These are phyloP conservation scores for Pollenia griseotomentosa DNA, from an alignment of 2,888 invertebrate genomes.

Conservation along the genomic window DNA sequence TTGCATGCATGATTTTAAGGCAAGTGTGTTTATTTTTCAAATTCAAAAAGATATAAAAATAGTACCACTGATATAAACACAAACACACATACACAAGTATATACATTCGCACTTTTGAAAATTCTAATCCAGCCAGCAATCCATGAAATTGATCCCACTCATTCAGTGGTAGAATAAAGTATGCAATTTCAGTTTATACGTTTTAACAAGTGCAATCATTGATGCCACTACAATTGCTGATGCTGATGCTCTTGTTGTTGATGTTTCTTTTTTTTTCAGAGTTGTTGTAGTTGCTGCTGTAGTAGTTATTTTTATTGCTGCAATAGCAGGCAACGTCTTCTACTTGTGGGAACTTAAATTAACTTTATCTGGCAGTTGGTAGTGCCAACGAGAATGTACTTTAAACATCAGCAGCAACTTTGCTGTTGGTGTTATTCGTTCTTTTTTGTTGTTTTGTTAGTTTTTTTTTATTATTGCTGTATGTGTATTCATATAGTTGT, in stretches of 20 bases:
- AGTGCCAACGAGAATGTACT: constrained; percentile 51
- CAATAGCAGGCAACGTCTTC: constrained; percentile 63
- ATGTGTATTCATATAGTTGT: not conserved
- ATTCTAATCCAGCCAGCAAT: constrained; percentile 64
- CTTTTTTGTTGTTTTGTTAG: not conserved
- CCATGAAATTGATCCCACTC: constrained; percentile 71
- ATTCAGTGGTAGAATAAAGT: constrained; percentile 57
- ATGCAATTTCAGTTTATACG: constrained; percentile 66
- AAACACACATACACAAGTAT: not conserved
- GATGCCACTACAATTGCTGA: constrained; percentile 59
- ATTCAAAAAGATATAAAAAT: constrained; percentile 3
- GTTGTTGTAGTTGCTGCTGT: not conserved
- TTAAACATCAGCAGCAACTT: constrained; percentile 51
- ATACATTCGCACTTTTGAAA: not conserved
- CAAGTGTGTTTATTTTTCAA: constrained; percentile 18
- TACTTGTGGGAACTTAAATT: constrained; percentile 73
- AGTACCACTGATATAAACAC: not conserved
- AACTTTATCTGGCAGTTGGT: constrained; percentile 67
- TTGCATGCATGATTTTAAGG: not conserved
- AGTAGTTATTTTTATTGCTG: constrained; percentile 43
- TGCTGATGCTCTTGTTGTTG: constrained; percentile 33
- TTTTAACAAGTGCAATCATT: constrained; percentile 69
- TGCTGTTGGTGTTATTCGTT: constrained; percentile 11
- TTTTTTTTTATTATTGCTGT: not conserved
- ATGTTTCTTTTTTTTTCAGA: not conserved